A percentile compares a stretch with the other conserved stretches of the same genome.
Evolutionary conservation across 2,797 vertebrate genomes (phyloP).

Genomic region (Xiphorhynchus erythropygius): DNA sequence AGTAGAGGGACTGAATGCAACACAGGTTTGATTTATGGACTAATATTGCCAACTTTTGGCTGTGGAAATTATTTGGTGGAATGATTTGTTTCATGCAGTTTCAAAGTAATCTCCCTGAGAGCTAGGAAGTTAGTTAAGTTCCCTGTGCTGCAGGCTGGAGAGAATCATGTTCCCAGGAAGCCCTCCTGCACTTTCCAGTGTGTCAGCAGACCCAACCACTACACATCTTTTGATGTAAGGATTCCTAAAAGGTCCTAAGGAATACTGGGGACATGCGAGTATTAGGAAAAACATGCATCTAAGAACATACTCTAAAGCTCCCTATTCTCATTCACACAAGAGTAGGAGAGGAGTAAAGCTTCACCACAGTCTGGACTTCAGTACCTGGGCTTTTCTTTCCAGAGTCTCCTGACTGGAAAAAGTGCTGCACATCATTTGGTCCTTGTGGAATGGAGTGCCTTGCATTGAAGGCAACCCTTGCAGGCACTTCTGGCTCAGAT

Average conservation of each 20-base stretch:
- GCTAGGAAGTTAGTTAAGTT: background rate
- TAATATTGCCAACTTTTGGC: background rate
- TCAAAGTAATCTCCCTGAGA: background rate
- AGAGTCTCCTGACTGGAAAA: background rate
- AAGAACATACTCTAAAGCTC: background rate
- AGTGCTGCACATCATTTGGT: background rate
- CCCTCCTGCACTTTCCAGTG: background rate
- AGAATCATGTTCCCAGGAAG: background rate
- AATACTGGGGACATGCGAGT: background rate
- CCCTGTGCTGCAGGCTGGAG: background rate
- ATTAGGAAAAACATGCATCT: background rate
- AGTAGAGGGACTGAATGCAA: background rate
- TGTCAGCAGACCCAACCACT: background rate
- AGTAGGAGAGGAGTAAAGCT: background rate
- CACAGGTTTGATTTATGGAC: constrained; percentile 4
- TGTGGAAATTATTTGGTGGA: background rate
- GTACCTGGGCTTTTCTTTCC: background rate
- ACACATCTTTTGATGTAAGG: background rate
- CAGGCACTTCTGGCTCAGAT: background rate
- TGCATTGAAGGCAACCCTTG: background rate
- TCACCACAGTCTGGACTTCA: background rate
- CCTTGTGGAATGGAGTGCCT: background rate
- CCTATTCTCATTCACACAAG: background rate
- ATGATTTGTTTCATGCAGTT: constrained; percentile 28
- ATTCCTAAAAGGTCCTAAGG: background rate